Base-by-base conservation (phyloP, 2,113 vertebrate genomes). In the Onychostoma macrolepis region DNA sequence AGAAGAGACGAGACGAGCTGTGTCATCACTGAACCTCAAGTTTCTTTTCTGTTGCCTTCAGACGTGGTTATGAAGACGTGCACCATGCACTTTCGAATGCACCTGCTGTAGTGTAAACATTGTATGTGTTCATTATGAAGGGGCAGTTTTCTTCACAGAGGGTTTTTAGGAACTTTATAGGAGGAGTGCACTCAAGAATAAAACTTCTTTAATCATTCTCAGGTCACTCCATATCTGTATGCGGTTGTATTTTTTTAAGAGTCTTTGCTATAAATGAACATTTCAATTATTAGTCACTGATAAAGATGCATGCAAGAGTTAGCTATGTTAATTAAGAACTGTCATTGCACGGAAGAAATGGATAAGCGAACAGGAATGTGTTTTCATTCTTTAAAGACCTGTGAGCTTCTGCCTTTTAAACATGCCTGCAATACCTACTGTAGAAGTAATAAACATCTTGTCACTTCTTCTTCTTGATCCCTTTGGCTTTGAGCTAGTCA, bases 1-100 rank as follows among this genome's bases (percentile, higher is more conserved):
- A 90, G 80, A 67, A 85, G 75, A 87, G 85, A 71, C 87, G 75
- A 87, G 85, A 71, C 87, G 24, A 86, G 86, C 91, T 89, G 85
- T 85, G 84, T 92, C 81, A 75, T 80, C 41, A 75, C 53, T 72
- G 78, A 88, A 90, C 85, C 61, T 90, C 75, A 74, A 83, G 84
- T 77, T 86, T 85, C 85, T 81, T 86, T 36, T 53, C 56, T 72
- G 41, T 58, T 61, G 33, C 33, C 78, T 30, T 78, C 12, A 48
- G 50, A 72, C 58, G 12, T 38, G 30, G 65, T 65, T 43, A 58
- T 36, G 80, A 61, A 82, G 81, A 72, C n/a, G 8, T 53, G 21
- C 12, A 36, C 43, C 65, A 74, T 36, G 28, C 61, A 79, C 61
- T 87, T 74, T 89, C 19, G 48, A 61, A 85, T 83, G 74, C 75